These are phyloP conservation scores for Xyrichtys novacula DNA, from an alignment of 2,797 vertebrate genomes.

Conservation along the genomic window DNA sequence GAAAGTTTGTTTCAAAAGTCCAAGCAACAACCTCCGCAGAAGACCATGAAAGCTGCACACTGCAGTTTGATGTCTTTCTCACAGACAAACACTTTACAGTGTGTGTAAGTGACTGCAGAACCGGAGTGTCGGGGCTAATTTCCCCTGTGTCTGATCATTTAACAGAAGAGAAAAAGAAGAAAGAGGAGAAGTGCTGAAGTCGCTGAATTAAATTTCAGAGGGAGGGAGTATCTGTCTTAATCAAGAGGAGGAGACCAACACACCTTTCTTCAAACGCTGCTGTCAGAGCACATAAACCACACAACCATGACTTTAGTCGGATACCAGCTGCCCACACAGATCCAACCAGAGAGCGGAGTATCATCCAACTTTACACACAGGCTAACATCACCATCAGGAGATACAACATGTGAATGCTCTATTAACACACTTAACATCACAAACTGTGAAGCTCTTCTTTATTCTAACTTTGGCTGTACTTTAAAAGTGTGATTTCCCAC, in stretches of 20 bases:
- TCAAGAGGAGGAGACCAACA: conserved; percentile 50
- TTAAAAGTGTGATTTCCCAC: conserved; percentile 48
- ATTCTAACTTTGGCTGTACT: conserved; percentile 21
- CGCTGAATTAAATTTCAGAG: conserved; percentile 53
- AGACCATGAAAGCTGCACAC: conserved; percentile 29
- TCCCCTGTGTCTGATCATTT: conserved; percentile 72
- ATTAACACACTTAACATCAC: background rate
- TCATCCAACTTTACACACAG: conserved; percentile 31
- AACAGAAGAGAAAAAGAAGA: conserved; percentile 36
- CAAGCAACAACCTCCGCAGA: conserved; percentile 17
- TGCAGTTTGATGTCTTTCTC: conserved; percentile 39
- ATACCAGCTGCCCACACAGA: conserved; percentile 37
- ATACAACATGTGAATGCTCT: background rate
- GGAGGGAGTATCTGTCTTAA: conserved; percentile 63
- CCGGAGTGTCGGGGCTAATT: conserved; percentile 55
- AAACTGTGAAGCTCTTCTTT: background rate
- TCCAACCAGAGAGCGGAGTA: conserved; percentile 28
- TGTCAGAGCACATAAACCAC: conserved; percentile 23
- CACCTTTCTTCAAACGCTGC: conserved; percentile 25
- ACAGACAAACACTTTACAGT: background rate
- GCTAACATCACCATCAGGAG: background rate
- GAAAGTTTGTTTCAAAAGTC: conserved; percentile 11
- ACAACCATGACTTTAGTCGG: conserved; percentile 34
- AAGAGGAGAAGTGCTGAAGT: conserved; percentile 54
- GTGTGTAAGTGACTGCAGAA: conserved; percentile 10